phyloP scores from a whole-genome alignment of 2,797 vertebrate genomes.

The Pseudopleuronectes americanus region DNA sequence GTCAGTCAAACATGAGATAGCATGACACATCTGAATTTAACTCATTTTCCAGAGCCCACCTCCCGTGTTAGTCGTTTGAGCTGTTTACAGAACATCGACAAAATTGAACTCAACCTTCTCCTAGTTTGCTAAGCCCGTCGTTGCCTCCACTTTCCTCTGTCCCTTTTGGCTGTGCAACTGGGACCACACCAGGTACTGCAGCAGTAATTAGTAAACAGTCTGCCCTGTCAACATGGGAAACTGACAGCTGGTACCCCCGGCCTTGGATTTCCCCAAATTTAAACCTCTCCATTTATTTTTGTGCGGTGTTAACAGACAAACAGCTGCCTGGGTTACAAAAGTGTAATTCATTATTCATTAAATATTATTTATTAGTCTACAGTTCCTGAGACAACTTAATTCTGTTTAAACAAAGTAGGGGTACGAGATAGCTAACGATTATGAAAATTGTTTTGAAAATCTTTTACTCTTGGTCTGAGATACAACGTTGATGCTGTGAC shows the following conservation, averaged over 20 bases:
- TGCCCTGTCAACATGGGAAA: constrained; percentile 74
- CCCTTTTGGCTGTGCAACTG: constrained; percentile 70
- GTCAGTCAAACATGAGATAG: constrained; percentile 65
- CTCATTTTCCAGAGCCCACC: constrained; percentile 45
- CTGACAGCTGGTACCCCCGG: constrained; percentile 76
- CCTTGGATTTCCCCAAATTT: constrained; percentile 76
- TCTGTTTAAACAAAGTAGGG: constrained; percentile 39
- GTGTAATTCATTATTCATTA: not conserved
- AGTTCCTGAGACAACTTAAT: constrained; percentile 59
- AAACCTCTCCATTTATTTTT: constrained; percentile 81
- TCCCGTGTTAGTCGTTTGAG: constrained; percentile 65
- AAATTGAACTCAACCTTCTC: constrained; percentile 78
- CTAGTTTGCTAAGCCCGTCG: constrained; percentile 77
- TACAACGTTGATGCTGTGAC: constrained; percentile 15
- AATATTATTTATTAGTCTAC: constrained; percentile 59
- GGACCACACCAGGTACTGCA: constrained; percentile 71
- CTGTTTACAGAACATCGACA: constrained; percentile 76
- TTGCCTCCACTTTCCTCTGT: constrained; percentile 76
- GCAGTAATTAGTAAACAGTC: constrained; percentile 76
- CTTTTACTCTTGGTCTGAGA: constrained; percentile 9
- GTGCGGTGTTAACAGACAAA: constrained; percentile 78
- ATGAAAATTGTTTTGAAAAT: constrained; percentile 43
- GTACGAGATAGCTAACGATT: constrained; percentile 38
- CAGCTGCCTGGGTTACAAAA: too few relatives aligned
- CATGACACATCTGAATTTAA: constrained; percentile 57